Conservation (phyloP, 2,888 invertebrate genomes). For the Aspidiotus destructor region DNA sequence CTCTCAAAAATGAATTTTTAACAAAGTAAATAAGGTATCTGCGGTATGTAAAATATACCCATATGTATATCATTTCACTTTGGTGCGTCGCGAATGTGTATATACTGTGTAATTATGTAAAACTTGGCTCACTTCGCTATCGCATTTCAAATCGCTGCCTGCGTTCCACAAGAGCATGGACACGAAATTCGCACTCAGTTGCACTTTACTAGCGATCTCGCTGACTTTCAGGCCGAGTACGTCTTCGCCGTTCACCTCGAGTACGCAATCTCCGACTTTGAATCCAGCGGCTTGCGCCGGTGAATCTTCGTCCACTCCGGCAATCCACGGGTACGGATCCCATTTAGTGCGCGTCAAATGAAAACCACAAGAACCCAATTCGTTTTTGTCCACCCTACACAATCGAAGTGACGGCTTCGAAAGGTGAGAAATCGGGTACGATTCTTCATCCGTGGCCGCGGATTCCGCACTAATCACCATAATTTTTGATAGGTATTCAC, state of each 20-base stretch:
- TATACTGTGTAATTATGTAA: too few relatives aligned
- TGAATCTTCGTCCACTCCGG: slow-evolving; percentile 38
- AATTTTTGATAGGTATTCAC: not conserved
- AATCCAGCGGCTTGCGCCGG: slow-evolving; percentile 38
- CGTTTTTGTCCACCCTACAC: slow-evolving; percentile 36
- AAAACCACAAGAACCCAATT: slow-evolving; percentile 38
- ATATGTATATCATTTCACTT: too few relatives aligned
- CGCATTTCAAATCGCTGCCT: slow-evolving; percentile 37
- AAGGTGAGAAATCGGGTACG: slow-evolving; percentile 18
- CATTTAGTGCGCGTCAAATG: slow-evolving; percentile 39
- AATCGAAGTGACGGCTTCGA: slow-evolving; percentile 35
- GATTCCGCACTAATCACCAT: slow-evolving; percentile 3
- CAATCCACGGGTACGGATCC: slow-evolving; percentile 40
- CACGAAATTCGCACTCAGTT: slow-evolving; percentile 35
- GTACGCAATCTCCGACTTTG: slow-evolving; percentile 38
- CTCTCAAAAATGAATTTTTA: too few relatives aligned
- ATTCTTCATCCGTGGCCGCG: slow-evolving; percentile 26
- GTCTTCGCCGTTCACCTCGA: slow-evolving; percentile 39
- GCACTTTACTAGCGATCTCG: slow-evolving; percentile 38
- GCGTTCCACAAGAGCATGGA: slow-evolving; percentile 39
- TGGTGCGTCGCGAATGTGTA: too few relatives aligned
- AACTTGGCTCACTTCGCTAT: slow-evolving; percentile 36
- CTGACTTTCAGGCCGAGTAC: slow-evolving; percentile 38
- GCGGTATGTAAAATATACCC: too few relatives aligned
- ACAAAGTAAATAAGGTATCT: too few relatives aligned